Conservation (phyloP, 2,797 vertebrate species). For the Eulemur rubriventer region DNA sequence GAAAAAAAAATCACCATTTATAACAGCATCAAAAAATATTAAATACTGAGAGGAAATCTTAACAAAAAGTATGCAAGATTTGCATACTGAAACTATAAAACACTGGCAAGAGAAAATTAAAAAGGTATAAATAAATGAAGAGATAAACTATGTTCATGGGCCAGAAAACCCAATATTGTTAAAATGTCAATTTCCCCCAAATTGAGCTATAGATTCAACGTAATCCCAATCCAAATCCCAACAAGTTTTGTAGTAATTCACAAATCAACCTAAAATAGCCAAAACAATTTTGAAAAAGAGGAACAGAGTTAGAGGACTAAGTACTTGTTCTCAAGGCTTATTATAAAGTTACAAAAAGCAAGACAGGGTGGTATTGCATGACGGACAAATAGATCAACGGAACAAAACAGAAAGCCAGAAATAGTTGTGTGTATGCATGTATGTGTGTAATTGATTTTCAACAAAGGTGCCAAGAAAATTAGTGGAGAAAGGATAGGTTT, state of each 20-base stretch:
- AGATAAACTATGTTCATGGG: not conserved
- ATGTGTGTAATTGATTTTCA: not conserved
- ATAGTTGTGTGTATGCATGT: not conserved
- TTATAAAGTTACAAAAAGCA: not conserved
- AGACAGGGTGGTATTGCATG: not conserved
- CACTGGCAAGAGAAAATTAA: not conserved
- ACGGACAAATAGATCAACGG: not conserved
- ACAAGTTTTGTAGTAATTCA: not conserved
- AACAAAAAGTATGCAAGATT: not conserved
- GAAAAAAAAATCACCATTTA: not conserved
- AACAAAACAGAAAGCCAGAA: not conserved
- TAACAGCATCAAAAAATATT: not conserved
- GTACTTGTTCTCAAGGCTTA: not conserved
- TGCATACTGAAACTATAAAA: not conserved
- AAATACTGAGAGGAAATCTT: conserved; percentile 9
- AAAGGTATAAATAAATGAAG: not conserved
- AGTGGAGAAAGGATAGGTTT: not conserved
- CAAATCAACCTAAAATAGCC: not conserved
- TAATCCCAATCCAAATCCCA: not conserved
- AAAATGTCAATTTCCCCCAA: not conserved
- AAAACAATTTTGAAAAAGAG: not conserved
- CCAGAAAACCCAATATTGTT: not conserved
- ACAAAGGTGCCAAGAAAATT: not conserved
- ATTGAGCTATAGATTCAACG: not conserved
- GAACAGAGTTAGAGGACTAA: not conserved